Evolutionary conservation across 2,888 invertebrate genomes (phyloP), one percentile per base, ranked within the genome.

Genomic region (Pantelozetes paolii): DNA sequence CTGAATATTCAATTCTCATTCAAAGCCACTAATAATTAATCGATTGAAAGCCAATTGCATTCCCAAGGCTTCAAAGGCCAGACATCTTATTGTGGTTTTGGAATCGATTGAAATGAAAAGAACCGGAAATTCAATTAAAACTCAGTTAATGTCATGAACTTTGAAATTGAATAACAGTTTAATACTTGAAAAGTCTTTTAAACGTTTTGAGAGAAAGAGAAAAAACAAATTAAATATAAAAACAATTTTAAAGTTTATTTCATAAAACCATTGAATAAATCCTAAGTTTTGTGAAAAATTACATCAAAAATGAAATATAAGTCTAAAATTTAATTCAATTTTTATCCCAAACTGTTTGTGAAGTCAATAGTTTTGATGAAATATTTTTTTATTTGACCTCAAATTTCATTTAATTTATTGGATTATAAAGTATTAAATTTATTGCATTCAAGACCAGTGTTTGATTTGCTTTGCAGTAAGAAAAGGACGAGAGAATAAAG

Each of bases 321-420:
- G 36, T 36, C 36, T 36, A 5, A 36, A 36, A 36, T n/a, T n/a
- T n/a, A 36, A 36, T 36, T 5, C 9, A 5, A 36, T 36, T 36
- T 36, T 36, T 36, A 36, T 36, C 36, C 36, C 6, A 36, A 36
- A n/a, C 40, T 45, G 45, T 45, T 45, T 45, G 45, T 36, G 36
- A 36, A 36, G 36, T 36, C 9, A 8, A 8, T 5, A 36, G 36
- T 36, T 36, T 36, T 36, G 36, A 45, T 36, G 11, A 45, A 45
- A 11, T 45, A 13, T 11, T 11, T 50, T 50, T 23, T n/a, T 23
- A 50, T 50, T 23, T 50, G 50, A 50, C 50, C 50, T 50, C 50
- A 50, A 50, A n/a, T 50, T n/a, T n/a, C n/a, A n/a, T n/a, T 50
- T 50, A 50, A 50, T 50, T 50, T 50, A 50, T 50, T 50, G 15